A percentile compares a stretch with the other conserved stretches of the same genome.
Conservation (phyloP, 53 echinoderm and acorn worm genomes). For the Paelopatides confundens region DNA sequence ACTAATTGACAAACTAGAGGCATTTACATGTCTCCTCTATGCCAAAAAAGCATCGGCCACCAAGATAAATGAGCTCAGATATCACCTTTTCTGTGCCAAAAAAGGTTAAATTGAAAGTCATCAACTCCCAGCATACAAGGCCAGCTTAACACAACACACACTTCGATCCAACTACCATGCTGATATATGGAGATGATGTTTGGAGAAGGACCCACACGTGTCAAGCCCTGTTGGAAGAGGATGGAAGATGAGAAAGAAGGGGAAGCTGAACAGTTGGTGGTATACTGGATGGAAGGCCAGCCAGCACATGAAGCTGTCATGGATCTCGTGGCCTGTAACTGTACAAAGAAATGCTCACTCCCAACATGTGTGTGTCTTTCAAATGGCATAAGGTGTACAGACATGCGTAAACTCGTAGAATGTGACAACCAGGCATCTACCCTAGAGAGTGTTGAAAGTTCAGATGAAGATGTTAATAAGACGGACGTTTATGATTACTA, state of each 20-base stretch:
- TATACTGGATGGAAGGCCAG: too few species aligned
- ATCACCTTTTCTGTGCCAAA: too few species aligned
- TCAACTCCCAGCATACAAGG: too few species aligned
- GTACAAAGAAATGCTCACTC: too few species aligned
- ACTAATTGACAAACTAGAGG: neutral
- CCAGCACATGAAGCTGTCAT: conserved; percentile 62
- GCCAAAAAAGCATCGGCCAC: too few species aligned
- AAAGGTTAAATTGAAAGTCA: neutral
- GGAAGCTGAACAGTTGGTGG: conserved; percentile 40
- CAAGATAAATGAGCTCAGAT: too few species aligned
- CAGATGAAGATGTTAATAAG: neutral
- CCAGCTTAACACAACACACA: conserved; percentile 31
- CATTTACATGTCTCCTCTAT: too few species aligned
- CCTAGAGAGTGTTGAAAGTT: neutral
- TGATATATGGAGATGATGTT: too few species aligned
- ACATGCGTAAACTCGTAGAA: conserved; percentile 40
- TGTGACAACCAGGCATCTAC: conserved; percentile 44
- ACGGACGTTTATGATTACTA: neutral
- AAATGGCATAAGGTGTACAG: conserved; percentile 48
- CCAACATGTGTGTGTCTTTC: too few species aligned
- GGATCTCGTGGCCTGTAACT: too few species aligned
- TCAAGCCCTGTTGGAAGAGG: neutral
- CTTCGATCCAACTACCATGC: conserved; percentile 60
- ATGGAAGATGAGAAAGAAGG: conserved; percentile 6
- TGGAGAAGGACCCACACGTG: neutral